Percentiles rank a stretch among this genome's conserved stretches.
These are phyloP conservation scores for Oegoconia quadripuncta DNA, from an alignment of 2,888 invertebrate species.

Conservation along the genomic window DNA sequence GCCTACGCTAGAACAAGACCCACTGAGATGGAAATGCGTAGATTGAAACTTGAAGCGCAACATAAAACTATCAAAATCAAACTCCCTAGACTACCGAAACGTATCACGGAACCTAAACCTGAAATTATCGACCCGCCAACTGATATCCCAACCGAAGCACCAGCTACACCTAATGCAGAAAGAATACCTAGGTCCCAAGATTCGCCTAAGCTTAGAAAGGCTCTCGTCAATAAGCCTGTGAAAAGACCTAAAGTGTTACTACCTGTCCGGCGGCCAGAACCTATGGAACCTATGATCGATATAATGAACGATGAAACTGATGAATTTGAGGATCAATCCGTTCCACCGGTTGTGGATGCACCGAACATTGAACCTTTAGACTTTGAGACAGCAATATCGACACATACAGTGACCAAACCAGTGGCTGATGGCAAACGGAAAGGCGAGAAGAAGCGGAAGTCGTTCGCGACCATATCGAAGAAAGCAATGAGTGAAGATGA, in stretches of 20 bases:
- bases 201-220: conserved; percentile 61
- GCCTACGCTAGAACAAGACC: conserved; percentile 86
- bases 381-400: conserved; percentile 61
- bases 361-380: conserved; percentile 37
- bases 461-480: conserved; percentile 38
- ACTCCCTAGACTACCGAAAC: conserved; percentile 50
- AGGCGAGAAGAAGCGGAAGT: conserved; percentile 37
- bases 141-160: conserved; percentile 29
- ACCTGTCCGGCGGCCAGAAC: conserved; percentile 51
- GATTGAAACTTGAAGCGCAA: conserved; percentile 27
- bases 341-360: conserved; percentile 23
- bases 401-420: conserved; percentile 63
- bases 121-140: conserved; percentile 24
- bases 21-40: conserved; percentile 23
- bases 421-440: conserved; percentile 29
- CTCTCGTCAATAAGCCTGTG: conserved; percentile 49
- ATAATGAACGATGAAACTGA: conserved; percentile 30
- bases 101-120: conserved; percentile 35
- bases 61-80: conserved; percentile 54
- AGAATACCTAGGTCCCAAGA: conserved; percentile 41
- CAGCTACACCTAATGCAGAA: conserved; percentile 19
- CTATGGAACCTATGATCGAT: conserved; percentile 27
- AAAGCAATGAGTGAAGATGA: conserved; percentile 56
- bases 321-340: conserved; percentile 12
- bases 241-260: conserved; percentile 60